A percentile compares a stretch with the other conserved stretches of the same genome.
Conservation (phyloP, 2,888 invertebrate genomes). For the Uloborus plumipes region DNA sequence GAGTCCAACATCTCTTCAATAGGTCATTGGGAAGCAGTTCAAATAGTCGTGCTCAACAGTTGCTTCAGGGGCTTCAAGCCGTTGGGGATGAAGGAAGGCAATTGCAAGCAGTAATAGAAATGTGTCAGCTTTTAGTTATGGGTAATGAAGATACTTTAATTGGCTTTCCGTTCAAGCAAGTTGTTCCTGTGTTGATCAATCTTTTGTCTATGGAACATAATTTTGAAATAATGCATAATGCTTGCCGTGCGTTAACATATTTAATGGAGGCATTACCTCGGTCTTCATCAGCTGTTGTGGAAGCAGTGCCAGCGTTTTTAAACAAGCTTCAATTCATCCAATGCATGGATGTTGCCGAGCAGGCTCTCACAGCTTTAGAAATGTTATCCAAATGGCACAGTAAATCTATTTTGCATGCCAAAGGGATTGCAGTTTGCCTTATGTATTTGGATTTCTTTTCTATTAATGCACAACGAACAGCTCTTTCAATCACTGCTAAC, state of each 20-base stretch:
- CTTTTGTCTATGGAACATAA: slow-evolving; percentile 97
- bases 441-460: slow-evolving; percentile 99
- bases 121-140: slow-evolving; percentile 99
- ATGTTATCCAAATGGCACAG: slow-evolving; percentile 96
- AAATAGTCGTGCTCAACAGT: slow-evolving; percentile 89
- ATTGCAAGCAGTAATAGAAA: slow-evolving; percentile 95
- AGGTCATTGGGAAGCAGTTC: slow-evolving; percentile 91
- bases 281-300: slow-evolving; percentile 94
- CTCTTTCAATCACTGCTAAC: slow-evolving; percentile 95
- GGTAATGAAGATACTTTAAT: slow-evolving; percentile 98
- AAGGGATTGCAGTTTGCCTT: slow-evolving; percentile 95
- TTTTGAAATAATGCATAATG: slow-evolving; percentile 99
- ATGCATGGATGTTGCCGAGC: slow-evolving; percentile 99
- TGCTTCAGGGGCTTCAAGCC: slow-evolving; percentile 91
- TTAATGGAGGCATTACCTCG: slow-evolving; percentile 99
- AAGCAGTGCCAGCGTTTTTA: slow-evolving; percentile 96
- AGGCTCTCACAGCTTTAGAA: slow-evolving; percentile 95
- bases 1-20: slow-evolving; percentile 96
- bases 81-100: slow-evolving; percentile 96
- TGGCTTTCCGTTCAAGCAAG: slow-evolving; percentile 97
- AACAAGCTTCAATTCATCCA: slow-evolving; percentile 98
- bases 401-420: slow-evolving; percentile 93
- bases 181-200: slow-evolving; percentile 93
- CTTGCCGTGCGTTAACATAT: slow-evolving; percentile 97
- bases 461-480: slow-evolving; percentile 96